phyloP scores from a whole-genome alignment of 2,113 vertebrate species.

The Propithecus coquereli region DNA sequence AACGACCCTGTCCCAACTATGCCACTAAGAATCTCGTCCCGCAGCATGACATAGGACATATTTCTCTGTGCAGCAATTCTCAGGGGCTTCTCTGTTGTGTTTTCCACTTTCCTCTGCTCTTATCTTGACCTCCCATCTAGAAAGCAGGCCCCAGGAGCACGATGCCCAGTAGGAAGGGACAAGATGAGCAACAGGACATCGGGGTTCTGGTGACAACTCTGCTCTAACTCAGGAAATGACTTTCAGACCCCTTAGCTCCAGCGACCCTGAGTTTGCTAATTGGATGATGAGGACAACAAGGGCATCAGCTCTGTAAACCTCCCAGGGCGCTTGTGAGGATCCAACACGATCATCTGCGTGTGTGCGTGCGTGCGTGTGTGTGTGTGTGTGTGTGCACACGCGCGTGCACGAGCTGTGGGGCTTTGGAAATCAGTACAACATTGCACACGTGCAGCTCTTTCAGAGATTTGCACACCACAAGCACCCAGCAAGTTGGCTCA shows the following conservation, averaged over 20 bases:
- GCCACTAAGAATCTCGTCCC: neutral
- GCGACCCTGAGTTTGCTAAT: neutral
- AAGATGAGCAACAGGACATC: accelerated
- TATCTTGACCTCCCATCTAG: neutral
- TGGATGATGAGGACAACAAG: neutral
- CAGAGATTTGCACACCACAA: neutral
- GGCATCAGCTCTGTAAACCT: neutral
- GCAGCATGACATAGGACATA: accelerated
- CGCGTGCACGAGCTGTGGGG: no score
- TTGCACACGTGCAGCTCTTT: accelerated
- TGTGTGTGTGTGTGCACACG: no score
- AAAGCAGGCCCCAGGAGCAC: neutral
- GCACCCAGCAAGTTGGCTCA: neutral
- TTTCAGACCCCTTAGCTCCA: neutral
- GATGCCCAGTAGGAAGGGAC: neutral
- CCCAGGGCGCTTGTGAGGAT: no score
- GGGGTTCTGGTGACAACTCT: accelerated
- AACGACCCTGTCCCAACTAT: neutral
- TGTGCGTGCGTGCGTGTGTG: accelerated
- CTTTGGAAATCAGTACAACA: neutral
- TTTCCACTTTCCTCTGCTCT: neutral
- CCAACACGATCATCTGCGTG: accelerated
- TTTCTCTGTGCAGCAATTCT: neutral
- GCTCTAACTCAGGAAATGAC: neutral
- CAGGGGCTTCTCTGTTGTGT: neutral